Evolutionary conservation across 2,797 vertebrate genomes (phyloP), one percentile per base, ranked within the genome.

Genomic region (Cottoperca gobio): DNA sequence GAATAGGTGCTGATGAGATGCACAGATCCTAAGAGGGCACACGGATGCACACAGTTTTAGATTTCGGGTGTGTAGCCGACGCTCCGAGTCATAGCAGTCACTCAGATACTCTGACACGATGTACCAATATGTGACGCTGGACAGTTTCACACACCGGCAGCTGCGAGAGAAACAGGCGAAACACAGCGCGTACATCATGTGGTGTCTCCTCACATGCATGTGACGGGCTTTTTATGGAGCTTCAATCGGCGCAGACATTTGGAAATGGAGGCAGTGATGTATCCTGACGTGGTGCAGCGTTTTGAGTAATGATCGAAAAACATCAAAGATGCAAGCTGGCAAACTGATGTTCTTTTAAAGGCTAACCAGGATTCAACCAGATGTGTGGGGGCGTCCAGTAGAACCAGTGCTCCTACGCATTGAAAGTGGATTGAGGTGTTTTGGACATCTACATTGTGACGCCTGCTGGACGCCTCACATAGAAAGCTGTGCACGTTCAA

Each of bases 1-100:
- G 73, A 84, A 68, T 5, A 62, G 83, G 71, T 72, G 83, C 63
- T 79, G 84, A 89, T 87, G 88, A 88, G 87, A 89, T 78, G 83
- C 79, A 19, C 70, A 73, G 84, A 85, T 64, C 71, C 63, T 49
- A 28, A 79, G 33, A 58, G 46, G 54, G 19, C 12, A 9, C 61
- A 23, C 23, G 17, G 50, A 60, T 12, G n/a, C 33, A 26, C 55
- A 14, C 64, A 16, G 49, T n/a, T 60, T 55, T 37, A 31, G 61
- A 61, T 63, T 33, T 59, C 3, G n/a, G 17, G 6, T 1, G 17
- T 31, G 37, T 3, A 42, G 19, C 11, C 60, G 42, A 49, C 13
- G 39, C 8, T 46, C 48, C n/a, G 2, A 19, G 46, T 43, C 48
- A 45, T 2, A 42, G 37, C 24, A 17, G 28, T 19, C 39, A 23